Conservation (phyloP, 1,140 invertebrate genomes). For the Muscidifurax raptorellus region DNA sequence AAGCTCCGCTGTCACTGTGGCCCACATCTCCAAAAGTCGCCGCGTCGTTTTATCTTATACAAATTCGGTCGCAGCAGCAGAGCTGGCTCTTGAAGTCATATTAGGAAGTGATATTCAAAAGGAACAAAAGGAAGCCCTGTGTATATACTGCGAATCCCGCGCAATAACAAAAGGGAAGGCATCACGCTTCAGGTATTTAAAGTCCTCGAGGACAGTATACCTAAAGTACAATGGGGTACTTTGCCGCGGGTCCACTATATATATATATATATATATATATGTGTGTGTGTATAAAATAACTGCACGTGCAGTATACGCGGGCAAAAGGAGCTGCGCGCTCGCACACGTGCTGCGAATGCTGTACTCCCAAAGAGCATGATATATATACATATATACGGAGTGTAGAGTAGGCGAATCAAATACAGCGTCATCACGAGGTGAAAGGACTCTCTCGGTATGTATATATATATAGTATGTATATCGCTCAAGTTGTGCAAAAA, state of each 20-base stretch:
- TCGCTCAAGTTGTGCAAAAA: slow-evolving; percentile 27
- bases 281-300: neutral
- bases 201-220: neutral
- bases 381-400: too few relatives aligned
- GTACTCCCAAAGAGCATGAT: too few relatives aligned
- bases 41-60: too few relatives aligned
- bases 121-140: neutral
- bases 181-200: neutral
- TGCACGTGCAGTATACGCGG: neutral
- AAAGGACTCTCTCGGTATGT: neutral
- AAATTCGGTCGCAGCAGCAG: too few relatives aligned
- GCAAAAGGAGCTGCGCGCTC: slow-evolving; percentile 18
- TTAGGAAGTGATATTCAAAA: neutral
- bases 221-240: neutral
- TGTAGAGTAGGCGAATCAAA: too few relatives aligned
- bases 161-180: slow-evolving; percentile 23
- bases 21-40: too few relatives aligned
- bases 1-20: too few relatives aligned
- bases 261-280: too few relatives aligned
- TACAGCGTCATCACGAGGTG: neutral
- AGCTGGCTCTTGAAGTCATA: too few relatives aligned
- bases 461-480: too few relatives aligned
- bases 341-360: too few relatives aligned
- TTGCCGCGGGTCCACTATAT: too few relatives aligned
- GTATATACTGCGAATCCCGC: neutral